phyloP scores from a whole-genome alignment of 2,797 vertebrate genomes.

The Enteromius anoplus region DNA sequence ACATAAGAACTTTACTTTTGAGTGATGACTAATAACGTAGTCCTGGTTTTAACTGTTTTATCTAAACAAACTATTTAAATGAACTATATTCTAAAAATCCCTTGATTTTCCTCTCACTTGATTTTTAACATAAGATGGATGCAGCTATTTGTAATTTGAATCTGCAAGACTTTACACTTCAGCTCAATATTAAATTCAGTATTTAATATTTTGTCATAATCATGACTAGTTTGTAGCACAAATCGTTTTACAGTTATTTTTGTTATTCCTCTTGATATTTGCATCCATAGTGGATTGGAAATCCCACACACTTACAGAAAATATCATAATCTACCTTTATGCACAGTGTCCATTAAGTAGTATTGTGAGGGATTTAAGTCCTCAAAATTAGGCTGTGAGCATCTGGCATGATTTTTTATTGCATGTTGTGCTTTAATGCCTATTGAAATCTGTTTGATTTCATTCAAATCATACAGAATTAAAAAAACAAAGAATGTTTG shows the following conservation, averaged over 20 bases:
- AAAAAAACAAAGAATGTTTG: neutral
- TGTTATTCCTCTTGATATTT: neutral
- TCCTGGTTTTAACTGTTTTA: neutral
- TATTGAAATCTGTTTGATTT: constrained; percentile 63
- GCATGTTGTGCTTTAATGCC: constrained; percentile 55
- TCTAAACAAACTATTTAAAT: neutral
- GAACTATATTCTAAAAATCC: neutral
- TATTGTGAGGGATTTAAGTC: neutral
- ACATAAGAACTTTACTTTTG: too few species aligned
- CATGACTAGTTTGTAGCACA: neutral
- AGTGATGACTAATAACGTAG: too few species aligned
- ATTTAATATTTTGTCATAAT: neutral
- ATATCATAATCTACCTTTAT: neutral
- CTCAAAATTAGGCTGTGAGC: neutral
- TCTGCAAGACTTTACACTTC: neutral
- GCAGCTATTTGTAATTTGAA: neutral
- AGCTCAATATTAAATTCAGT: neutral
- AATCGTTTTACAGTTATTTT: neutral
- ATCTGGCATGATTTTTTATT: neutral
- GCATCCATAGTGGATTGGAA: neutral
- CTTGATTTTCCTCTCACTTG: neutral
- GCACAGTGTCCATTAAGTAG: too few species aligned
- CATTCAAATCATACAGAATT: neutral
- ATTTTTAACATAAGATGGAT: too few species aligned
- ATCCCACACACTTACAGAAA: neutral